phyloP scores from a whole-genome alignment of 2,113 vertebrate genomes.

The Phylloscopus trochiloides region DNA sequence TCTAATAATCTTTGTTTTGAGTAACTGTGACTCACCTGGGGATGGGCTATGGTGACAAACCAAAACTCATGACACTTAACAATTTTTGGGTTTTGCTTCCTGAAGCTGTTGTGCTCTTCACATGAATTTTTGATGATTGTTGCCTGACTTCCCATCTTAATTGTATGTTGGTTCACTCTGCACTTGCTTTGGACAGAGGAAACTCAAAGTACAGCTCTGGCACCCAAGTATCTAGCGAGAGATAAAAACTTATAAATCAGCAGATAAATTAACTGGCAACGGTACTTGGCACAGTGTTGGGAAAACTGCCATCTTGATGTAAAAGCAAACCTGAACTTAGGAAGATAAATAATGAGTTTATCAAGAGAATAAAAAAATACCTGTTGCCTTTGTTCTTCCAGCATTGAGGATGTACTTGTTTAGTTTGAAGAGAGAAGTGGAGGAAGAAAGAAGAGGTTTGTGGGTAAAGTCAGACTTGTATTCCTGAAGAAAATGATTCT shows the following conservation, averaged over 20 bases:
- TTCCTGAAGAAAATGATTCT: background rate
- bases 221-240: background rate
- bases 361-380: background rate
- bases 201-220: background rate
- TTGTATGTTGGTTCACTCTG: background rate
- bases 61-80: background rate
- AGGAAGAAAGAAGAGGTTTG: background rate
- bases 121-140: background rate
- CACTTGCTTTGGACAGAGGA: conserved; percentile 11
- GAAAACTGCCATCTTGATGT: background rate
- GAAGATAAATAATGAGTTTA: background rate
- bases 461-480: background rate
- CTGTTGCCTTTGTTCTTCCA: background rate
- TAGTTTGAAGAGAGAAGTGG: background rate
- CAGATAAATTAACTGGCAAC: background rate
- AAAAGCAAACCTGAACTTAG: background rate
- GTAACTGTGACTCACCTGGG: conserved; percentile 11
- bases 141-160: background rate
- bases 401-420: background rate
- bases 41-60: background rate
- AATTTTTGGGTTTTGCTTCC: background rate
- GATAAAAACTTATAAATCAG: background rate
- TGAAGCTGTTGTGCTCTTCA: background rate
- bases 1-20: conserved; percentile 7
- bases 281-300: background rate